Evolutionary conservation across 2,797 vertebrate species (phyloP).

Genomic region (Pelochelys cantorii): DNA sequence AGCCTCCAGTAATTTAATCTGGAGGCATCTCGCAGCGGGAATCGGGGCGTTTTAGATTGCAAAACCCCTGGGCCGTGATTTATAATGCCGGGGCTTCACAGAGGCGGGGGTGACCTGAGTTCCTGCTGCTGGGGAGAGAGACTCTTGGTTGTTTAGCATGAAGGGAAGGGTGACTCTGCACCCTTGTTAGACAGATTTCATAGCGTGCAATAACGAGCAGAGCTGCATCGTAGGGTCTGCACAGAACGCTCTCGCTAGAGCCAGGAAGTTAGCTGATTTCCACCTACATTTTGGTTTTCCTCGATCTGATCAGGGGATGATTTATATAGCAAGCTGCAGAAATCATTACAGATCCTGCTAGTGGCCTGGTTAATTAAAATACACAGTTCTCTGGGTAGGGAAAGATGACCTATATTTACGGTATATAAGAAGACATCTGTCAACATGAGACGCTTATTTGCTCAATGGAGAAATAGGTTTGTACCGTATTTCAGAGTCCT

Average conservation of each 20-base stretch:
- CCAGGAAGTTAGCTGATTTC: not conserved
- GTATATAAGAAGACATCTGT: constrained; percentile 73
- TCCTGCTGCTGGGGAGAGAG: constrained; percentile 6
- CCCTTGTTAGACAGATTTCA: constrained; percentile 19
- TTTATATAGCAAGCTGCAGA: constrained; percentile 58
- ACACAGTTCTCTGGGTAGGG: constrained; percentile 67
- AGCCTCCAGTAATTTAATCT: constrained; percentile 62
- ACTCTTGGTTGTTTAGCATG: rapidly evolving
- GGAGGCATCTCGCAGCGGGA: not conserved
- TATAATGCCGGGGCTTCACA: not conserved
- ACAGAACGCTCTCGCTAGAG: rapidly evolving
- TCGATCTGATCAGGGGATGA: not conserved
- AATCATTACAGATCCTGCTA: constrained; percentile 71
- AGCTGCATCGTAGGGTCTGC: rapidly evolving
- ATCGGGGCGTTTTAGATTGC: not conserved
- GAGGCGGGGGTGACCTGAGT: constrained; percentile 2
- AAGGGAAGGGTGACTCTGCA: not conserved
- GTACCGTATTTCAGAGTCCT: constrained; percentile 70
- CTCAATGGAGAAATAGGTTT: constrained; percentile 39
- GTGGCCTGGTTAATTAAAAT: constrained; percentile 78
- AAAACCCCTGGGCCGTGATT: constrained; percentile 25
- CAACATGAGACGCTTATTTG: constrained; percentile 54
- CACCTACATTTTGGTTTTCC: rapidly evolving
- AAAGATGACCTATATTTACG: constrained; percentile 74
- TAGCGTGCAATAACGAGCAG: not conserved